phyloP scores from a whole-genome alignment of 53 echinoderm and acorn worm species.

The Echinometra lucunter region DNA sequence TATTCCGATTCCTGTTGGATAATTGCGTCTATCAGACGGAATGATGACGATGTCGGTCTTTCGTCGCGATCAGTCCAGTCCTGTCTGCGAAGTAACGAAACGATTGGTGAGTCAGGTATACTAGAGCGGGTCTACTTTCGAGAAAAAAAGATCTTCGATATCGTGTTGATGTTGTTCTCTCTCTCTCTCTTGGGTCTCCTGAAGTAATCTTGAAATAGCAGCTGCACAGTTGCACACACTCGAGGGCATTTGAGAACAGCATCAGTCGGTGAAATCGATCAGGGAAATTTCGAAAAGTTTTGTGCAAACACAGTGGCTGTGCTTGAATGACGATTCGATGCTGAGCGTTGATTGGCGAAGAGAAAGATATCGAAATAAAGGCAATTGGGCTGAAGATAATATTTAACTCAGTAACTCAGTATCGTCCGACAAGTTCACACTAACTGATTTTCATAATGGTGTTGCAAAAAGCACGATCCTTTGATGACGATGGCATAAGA shows the following conservation, averaged over 20 bases:
- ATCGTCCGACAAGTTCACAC: not conserved
- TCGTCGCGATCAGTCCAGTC: not conserved
- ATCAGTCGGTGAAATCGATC: not conserved
- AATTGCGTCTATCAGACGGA: not conserved
- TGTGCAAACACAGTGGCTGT: not conserved
- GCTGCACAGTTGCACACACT: not conserved
- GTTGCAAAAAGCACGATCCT: not conserved
- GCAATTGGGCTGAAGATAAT: not conserved
- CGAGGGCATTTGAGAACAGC: not conserved
- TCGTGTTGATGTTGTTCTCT: not conserved
- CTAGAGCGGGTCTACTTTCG: not conserved
- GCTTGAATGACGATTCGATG: not conserved
- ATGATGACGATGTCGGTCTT: not conserved
- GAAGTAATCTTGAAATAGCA: not conserved
- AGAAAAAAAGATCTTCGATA: not conserved
- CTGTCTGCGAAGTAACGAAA: not conserved
- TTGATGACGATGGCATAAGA: not conserved
- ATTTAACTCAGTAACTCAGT: not conserved
- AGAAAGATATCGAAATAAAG: not conserved
- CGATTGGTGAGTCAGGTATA: not conserved
- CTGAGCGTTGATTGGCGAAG: constrained; percentile 26
- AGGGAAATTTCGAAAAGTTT: not conserved
- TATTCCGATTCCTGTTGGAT: not conserved
- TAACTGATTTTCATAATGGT: no score
- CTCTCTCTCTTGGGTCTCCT: no score